These are phyloP conservation scores for Etia nguti DNA, from an alignment of 2,113 vertebrate genomes.

Conservation along the genomic window DNA sequence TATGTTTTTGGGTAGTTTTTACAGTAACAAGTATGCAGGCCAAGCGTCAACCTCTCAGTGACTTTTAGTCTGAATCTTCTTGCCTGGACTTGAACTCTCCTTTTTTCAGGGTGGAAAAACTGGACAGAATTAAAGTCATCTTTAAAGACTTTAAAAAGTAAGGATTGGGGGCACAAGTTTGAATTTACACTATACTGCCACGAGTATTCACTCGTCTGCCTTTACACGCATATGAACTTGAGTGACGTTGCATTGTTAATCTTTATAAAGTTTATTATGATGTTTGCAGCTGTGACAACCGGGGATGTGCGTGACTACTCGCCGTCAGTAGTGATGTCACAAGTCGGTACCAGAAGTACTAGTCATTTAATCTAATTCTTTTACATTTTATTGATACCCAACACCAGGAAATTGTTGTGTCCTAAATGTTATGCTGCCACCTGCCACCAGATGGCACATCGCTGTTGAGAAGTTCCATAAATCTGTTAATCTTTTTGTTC, in stretches of 20 bases:
- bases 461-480: rapidly evolving
- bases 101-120: no score
- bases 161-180: neutral
- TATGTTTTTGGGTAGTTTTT: neutral
- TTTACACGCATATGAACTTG: neutral
- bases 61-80: neutral
- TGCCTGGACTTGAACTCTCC: no score
- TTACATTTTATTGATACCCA: neutral
- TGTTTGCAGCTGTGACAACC: neutral
- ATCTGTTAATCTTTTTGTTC: neutral
- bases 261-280: neutral
- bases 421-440: neutral
- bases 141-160: neutral
- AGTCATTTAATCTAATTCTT: rapidly evolving
- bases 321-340: neutral
- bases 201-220: neutral
- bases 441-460: neutral
- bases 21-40: neutral
- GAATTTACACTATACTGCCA: neutral
- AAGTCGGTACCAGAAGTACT: neutral
- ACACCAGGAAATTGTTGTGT: neutral
- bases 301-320: rapidly evolving
- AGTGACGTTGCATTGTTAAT: rapidly evolving
- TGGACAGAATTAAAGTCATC: neutral
- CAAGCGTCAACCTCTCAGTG: neutral